These are phyloP conservation scores for Orcinus orca DNA, from an alignment of 2,113 vertebrate genomes.

Conservation along the genomic window DNA sequence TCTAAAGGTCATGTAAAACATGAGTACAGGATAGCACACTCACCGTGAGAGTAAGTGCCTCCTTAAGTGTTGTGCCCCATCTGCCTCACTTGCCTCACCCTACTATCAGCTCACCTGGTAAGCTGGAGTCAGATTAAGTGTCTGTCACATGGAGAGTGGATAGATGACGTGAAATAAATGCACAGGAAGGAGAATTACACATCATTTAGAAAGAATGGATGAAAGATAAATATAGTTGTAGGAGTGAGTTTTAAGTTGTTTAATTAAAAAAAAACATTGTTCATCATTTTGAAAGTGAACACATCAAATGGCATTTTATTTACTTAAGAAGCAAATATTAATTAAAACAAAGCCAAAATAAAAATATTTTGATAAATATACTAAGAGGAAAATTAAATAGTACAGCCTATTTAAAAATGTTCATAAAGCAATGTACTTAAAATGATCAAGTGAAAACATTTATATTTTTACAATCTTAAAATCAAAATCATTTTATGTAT, in stretches of 20 bases:
- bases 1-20: not conserved
- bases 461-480: not conserved
- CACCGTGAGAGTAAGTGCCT: not conserved
- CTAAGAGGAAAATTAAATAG: not conserved
- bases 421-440: not conserved
- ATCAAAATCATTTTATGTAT: not conserved
- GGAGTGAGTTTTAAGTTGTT: not conserved
- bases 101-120: not conserved
- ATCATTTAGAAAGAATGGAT: not conserved
- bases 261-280: not conserved
- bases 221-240: not conserved
- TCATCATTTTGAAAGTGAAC: not conserved
- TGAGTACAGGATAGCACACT: too few relatives aligned
- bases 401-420: not conserved
- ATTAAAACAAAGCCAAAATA: not conserved
- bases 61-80: not conserved
- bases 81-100: not conserved
- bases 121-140: not conserved
- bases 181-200: not conserved
- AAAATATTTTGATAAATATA: not conserved
- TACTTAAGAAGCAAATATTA: not conserved
- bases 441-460: not conserved
- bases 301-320: not conserved
- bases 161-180: not conserved
- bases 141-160: not conserved